Conservation (phyloP, 2,888 invertebrate genomes). For the Oasisia sp. region DNA sequence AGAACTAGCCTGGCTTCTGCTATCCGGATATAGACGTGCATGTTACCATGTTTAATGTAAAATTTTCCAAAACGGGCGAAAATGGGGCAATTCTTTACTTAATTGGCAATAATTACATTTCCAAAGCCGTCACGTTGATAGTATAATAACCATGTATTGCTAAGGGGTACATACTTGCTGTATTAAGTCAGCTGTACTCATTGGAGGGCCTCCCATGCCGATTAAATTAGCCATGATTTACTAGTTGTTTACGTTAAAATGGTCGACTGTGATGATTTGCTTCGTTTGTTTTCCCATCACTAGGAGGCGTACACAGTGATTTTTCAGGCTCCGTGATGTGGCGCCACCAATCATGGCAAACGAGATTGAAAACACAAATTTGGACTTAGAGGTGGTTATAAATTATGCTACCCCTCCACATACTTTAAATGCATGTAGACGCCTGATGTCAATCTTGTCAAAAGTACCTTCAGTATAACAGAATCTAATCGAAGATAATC, state of each 20-base stretch:
- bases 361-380: too few relatives aligned
- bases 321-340: not conserved
- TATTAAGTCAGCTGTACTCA: not conserved
- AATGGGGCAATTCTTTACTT: not conserved
- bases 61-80: not conserved
- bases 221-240: constrained; percentile 2
- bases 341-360: too few relatives aligned
- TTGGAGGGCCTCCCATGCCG: not conserved
- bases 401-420: too few relatives aligned
- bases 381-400: too few relatives aligned
- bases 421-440: too few relatives aligned
- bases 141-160: not conserved
- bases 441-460: too few relatives aligned
- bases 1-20: too few relatives aligned
- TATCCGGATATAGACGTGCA: too few relatives aligned
- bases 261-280: not conserved
- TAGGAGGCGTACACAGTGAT: not conserved
- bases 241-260: not conserved
- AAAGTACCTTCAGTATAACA: too few relatives aligned
- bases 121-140: not conserved
- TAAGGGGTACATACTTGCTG: not conserved
- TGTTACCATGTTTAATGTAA: too few relatives aligned
- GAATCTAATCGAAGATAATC: too few relatives aligned
- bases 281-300: not conserved
- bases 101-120: not conserved